Percentiles rank a stretch among this genome's conserved stretches.
Evolutionary conservation across 1,140 invertebrate species (phyloP).

Genomic region (Drepana arcuata): DNA sequence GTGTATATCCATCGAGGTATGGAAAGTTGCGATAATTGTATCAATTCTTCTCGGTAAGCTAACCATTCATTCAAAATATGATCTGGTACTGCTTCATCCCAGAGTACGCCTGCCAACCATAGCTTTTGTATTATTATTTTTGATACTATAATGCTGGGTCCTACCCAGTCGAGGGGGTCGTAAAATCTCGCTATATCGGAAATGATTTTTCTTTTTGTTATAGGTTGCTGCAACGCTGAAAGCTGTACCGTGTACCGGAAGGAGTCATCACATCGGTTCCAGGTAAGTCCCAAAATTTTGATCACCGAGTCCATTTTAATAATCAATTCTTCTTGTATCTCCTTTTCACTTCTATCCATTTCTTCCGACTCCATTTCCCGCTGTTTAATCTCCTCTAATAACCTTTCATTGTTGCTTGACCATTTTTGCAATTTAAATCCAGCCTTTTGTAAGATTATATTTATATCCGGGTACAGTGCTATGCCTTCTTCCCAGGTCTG

Average conservation of each 20-base stretch:
- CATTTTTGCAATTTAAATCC: slow-evolving; percentile 29
- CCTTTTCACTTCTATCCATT: slow-evolving; percentile 2
- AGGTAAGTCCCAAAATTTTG: neutral
- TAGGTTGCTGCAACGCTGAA: neutral
- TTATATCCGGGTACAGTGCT: slow-evolving; percentile 21
- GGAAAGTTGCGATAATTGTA: too few relatives aligned
- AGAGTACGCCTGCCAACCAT: neutral
- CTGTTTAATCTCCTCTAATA: too few relatives aligned
- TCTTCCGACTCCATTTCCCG: too few relatives aligned
- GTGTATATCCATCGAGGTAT: too few relatives aligned
- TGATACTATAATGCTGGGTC: neutral
- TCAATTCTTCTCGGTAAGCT: too few relatives aligned
- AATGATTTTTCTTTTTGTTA: neutral
- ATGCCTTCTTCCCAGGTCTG: slow-evolving; percentile 20
- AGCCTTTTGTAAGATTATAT: slow-evolving; percentile 7
- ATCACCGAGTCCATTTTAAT: neutral
- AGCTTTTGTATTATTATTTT: neutral
- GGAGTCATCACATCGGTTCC: neutral
- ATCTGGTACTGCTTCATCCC: too few relatives aligned
- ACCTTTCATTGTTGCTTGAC: slow-evolving; percentile 14
- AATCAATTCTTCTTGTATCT: neutral
- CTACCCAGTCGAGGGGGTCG: neutral
- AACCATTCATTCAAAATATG: too few relatives aligned
- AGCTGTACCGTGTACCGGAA: neutral
- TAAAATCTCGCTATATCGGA: neutral